Evolutionary conservation across 2,797 vertebrate genomes (phyloP).

Genomic region (Lateolabrax maculatus): DNA sequence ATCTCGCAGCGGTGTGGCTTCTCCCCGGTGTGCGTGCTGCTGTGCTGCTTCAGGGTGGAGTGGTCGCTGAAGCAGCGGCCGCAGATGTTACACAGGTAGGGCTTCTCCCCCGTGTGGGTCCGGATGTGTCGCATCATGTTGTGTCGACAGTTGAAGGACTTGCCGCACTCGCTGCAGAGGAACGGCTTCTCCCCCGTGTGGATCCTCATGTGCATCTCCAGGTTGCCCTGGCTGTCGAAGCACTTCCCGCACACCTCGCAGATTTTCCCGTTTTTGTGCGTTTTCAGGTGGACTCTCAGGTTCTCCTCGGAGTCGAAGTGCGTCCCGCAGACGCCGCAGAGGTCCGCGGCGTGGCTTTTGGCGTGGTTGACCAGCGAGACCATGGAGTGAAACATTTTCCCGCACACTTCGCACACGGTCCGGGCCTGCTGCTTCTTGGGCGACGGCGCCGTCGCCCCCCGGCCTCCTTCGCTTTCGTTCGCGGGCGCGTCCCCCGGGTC

Average conservation of each 20-base stretch:
- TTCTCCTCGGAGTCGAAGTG: conserved; percentile 27
- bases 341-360: conserved; percentile 55
- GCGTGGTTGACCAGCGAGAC: conserved; percentile 72
- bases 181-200: conserved; percentile 79
- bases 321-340: conserved; percentile 47
- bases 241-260: conserved; percentile 78
- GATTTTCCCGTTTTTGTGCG: conserved; percentile 65
- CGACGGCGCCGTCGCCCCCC: accelerated
- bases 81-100: conserved; percentile 70
- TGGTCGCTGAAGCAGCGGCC: conserved; percentile 70
- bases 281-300: conserved; percentile 65
- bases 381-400: conserved; percentile 66
- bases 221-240: conserved; percentile 66
- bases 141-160: conserved; percentile 76
- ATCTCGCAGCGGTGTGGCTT: conserved; percentile 65
- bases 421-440: conserved; percentile 23
- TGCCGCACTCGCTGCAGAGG: conserved; percentile 68
- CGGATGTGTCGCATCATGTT: conserved; percentile 76
- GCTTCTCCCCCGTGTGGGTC: conserved; percentile 77
- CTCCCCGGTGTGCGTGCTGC: conserved; percentile 59
- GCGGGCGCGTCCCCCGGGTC: accelerated
- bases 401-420: conserved; percentile 62
- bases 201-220: conserved; percentile 75
- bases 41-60: conserved; percentile 64
- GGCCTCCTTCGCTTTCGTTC: accelerated